Percentiles rank a stretch among this genome's conserved stretches.
These are phyloP conservation scores for Fringilla coelebs DNA, from an alignment of 2,797 vertebrate genomes.

Conservation along the genomic window DNA sequence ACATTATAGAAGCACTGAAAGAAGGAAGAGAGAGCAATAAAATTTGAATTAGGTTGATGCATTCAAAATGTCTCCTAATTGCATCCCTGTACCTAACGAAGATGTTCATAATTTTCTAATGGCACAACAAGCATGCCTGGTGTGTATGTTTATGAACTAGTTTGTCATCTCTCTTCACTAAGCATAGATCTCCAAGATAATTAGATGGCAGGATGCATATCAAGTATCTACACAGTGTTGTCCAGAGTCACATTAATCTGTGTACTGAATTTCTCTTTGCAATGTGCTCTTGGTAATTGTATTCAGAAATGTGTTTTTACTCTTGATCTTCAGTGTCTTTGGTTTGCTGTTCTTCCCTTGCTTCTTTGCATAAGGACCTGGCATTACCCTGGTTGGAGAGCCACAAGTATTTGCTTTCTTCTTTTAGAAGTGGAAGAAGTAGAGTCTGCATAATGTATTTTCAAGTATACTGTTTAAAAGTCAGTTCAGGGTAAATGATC, in stretches of 20 bases:
- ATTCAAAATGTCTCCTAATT: not conserved
- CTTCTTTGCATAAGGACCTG: not conserved
- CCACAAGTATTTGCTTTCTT: slow-evolving; percentile 21
- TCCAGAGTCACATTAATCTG: not conserved
- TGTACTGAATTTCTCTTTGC: not conserved
- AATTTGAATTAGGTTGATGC: not conserved
- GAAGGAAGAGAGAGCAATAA: not conserved
- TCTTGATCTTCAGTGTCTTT: not conserved
- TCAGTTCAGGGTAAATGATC: slow-evolving; percentile 13
- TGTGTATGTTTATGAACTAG: not conserved
- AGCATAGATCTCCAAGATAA: not conserved
- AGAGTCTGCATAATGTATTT: slow-evolving; percentile 34
- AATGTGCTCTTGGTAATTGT: not conserved
- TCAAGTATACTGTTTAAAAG: slow-evolving; percentile 22
- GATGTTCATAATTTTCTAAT: not conserved
- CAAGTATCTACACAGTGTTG: not conserved
- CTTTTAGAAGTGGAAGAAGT: slow-evolving; percentile 2
- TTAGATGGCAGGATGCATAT: not conserved
- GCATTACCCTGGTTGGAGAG: not conserved
- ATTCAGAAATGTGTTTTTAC: not conserved
- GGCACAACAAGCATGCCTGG: not conserved
- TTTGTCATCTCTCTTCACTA: not conserved
- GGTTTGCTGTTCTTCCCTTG: not conserved
- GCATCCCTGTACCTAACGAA: not conserved
- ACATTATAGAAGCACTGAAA: not conserved